Evolutionary conservation across 1,140 invertebrate species (phyloP).

Genomic region (Heliconius nattereri): DNA sequence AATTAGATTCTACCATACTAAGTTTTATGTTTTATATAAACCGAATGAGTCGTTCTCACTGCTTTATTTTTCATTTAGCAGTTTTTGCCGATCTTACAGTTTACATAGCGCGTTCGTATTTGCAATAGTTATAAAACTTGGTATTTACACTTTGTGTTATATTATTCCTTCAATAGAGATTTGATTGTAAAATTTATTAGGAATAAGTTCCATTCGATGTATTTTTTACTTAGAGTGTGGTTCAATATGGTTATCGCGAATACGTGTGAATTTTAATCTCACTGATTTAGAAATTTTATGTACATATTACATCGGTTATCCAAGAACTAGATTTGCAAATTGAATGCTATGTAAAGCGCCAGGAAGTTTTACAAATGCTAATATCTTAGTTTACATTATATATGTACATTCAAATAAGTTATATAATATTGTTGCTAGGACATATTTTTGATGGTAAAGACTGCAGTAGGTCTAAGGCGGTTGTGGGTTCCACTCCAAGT

Average conservation of each 20-base stretch:
- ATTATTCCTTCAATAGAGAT: background rate
- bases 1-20: conserved; percentile 56
- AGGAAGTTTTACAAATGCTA: conserved; percentile 25
- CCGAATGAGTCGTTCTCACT: conserved; percentile 41
- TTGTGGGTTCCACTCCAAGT: too few species aligned
- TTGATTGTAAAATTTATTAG: background rate
- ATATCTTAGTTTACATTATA: background rate
- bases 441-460: background rate
- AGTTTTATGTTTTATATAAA: conserved; percentile 50
- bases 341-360: conserved; percentile 14
- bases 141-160: background rate
- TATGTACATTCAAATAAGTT: background rate
- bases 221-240: conserved; percentile 10
- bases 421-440: background rate
- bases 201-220: conserved; percentile 20
- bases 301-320: background rate
- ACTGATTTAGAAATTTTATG: too few species aligned
- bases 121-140: background rate
- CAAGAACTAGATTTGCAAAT: conserved; percentile 20
- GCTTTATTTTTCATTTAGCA: conserved; percentile 50
- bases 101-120: conserved; percentile 25
- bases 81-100: conserved; percentile 38
- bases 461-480: background rate
- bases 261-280: background rate
- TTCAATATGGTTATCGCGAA: conserved; percentile 27